These are phyloP conservation scores for Capromys pilorides DNA, from an alignment of 2,797 vertebrate genomes.

Conservation along the genomic window DNA sequence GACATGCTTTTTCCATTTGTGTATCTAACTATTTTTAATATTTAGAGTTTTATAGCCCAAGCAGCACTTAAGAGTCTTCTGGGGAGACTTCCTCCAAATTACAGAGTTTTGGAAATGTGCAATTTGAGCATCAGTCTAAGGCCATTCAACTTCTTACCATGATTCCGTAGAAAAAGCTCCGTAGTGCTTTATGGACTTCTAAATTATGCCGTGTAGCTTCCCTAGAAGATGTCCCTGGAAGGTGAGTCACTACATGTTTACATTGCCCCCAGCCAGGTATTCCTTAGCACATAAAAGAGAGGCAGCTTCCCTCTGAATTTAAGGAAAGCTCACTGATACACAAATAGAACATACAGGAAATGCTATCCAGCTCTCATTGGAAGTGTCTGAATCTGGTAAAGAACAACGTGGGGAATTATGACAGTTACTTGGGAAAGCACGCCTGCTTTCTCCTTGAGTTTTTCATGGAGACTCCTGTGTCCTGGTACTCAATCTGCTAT, in stretches of 20 bases:
- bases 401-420: background rate
- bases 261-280: conserved; percentile 41
- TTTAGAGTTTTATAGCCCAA: conserved; percentile 60
- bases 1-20: conserved; percentile 47
- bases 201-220: conserved; percentile 61
- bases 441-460: background rate
- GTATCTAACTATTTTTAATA: conserved; percentile 57
- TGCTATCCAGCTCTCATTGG: background rate
- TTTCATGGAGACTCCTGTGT: background rate
- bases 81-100: conserved; percentile 56
- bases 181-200: background rate
- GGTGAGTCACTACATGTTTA: background rate
- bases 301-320: conserved; percentile 5
- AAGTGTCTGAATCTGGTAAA: background rate
- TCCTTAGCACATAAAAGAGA: background rate
- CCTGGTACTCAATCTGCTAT: background rate
- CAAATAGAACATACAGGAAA: background rate
- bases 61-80: conserved; percentile 25
- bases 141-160: conserved; percentile 46
- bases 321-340: background rate
- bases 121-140: conserved; percentile 63
- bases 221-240: conserved; percentile 40
- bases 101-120: conserved; percentile 51
- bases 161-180: conserved; percentile 28
- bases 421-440: background rate